Evolutionary conservation across 2,888 invertebrate genomes (phyloP).

Genomic region (Ellobium chinense): DNA sequence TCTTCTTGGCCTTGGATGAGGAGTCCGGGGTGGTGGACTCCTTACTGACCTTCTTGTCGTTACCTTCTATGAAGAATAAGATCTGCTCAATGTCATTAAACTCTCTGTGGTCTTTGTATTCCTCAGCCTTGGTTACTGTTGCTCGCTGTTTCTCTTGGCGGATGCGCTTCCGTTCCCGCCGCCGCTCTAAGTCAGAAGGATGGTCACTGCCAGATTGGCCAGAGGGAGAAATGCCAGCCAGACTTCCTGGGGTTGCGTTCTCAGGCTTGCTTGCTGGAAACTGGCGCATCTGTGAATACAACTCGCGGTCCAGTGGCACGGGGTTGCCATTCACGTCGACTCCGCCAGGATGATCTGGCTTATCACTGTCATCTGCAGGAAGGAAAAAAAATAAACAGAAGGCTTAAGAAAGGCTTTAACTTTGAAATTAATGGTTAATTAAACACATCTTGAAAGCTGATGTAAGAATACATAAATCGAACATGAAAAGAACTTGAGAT

Average conservation of each 20-base stretch:
- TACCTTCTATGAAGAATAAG: slow-evolving; percentile 21
- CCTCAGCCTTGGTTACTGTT: not conserved
- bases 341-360: not conserved
- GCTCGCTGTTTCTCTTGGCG: not conserved
- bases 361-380: slow-evolving; percentile 47
- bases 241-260: not conserved
- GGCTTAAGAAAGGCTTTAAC: not conserved
- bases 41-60: not conserved
- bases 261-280: slow-evolving; percentile 49
- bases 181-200: not conserved
- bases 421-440: too few species aligned
- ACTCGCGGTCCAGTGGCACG: slow-evolving; percentile 36
- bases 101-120: not conserved
- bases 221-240: not conserved
- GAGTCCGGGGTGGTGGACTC: not conserved
- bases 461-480: too few species aligned
- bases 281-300: slow-evolving; percentile 68
- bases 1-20: slow-evolving; percentile 13
- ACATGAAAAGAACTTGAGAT: too few species aligned
- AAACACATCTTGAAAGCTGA: too few species aligned
- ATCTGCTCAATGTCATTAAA: slow-evolving; percentile 15
- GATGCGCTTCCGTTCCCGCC: not conserved
- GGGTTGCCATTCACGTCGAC: slow-evolving; percentile 71
- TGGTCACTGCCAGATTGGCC: not conserved
- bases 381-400: not conserved